phyloP scores from a whole-genome alignment of 2,888 invertebrate genomes.

The Hyposoter dolosus region DNA sequence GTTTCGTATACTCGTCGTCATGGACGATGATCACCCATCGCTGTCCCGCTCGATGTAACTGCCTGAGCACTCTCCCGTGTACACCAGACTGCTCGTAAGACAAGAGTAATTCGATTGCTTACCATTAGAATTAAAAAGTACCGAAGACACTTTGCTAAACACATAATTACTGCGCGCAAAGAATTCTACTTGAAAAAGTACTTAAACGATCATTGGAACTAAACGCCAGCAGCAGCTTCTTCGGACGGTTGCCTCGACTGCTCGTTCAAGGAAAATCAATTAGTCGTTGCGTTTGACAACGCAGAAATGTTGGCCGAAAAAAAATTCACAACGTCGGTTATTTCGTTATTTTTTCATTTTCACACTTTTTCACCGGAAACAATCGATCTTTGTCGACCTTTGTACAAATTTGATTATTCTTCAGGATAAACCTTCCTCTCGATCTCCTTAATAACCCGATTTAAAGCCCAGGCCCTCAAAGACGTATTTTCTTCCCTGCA shows the following conservation, averaged over 20 bases:
- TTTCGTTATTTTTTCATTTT: too few species aligned
- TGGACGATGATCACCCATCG: slow-evolving; percentile 55
- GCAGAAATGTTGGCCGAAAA: too few species aligned
- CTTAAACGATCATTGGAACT: background rate
- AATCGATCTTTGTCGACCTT: too few species aligned
- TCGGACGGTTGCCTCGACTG: too few species aligned
- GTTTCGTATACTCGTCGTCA: slow-evolving; percentile 53
- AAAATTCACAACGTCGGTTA: too few species aligned
- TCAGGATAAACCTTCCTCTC: background rate
- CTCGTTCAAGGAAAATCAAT: background rate
- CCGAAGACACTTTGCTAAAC: background rate
- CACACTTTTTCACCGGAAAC: too few species aligned
- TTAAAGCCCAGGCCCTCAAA: background rate
- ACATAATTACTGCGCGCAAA: background rate
- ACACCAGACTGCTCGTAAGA: slow-evolving; percentile 16
- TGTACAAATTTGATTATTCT: too few species aligned
- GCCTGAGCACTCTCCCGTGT: slow-evolving; percentile 44
- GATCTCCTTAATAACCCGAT: background rate
- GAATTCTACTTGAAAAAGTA: background rate
- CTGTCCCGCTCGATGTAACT: slow-evolving; percentile 33
- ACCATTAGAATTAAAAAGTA: background rate
- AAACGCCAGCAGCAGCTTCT: background rate
- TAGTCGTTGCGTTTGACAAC: background rate
- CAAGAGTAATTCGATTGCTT: slow-evolving; percentile 17
- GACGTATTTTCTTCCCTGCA: background rate